A percentile compares a stretch with the other conserved stretches of the same genome.
phyloP scores from a whole-genome alignment of 2,797 vertebrate genomes.

The Enteromius paludinosus region DNA sequence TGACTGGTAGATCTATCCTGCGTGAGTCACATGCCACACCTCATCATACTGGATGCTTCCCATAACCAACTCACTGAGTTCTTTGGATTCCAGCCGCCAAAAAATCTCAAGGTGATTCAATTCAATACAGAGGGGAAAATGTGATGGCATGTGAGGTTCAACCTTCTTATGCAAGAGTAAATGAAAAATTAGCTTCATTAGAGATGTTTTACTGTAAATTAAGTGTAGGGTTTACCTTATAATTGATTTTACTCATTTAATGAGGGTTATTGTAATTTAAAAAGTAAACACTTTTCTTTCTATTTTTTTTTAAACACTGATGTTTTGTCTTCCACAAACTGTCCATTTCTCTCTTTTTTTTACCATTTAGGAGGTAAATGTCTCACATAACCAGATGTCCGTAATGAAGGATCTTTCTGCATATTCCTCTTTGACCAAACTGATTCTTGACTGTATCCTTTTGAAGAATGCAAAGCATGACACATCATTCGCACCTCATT shows the following conservation, averaged over 20 bases:
- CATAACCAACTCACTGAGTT: slow-evolving; percentile 85
- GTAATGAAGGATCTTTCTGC: slow-evolving; percentile 86
- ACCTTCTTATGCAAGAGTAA: not conserved
- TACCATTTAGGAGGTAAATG: slow-evolving; percentile 83
- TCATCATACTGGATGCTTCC: slow-evolving; percentile 86
- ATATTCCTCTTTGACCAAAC: slow-evolving; percentile 78
- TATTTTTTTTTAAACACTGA: not conserved
- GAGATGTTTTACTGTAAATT: not conserved
- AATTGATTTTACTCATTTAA: not conserved
- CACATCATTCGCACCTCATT: not conserved
- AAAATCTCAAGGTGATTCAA: slow-evolving; percentile 85
- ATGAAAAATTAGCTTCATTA: not conserved
- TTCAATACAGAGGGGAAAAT: not conserved
- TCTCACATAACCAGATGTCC: slow-evolving; percentile 86
- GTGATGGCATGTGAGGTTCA: slow-evolving; percentile 64
- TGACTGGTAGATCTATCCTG: slow-evolving; percentile 87
- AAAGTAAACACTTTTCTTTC: accelerated
- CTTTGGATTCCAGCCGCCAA: slow-evolving; percentile 87
- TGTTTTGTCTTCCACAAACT: not conserved
- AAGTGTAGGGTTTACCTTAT: not conserved
- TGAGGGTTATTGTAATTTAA: not conserved
- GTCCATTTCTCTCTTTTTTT: not conserved
- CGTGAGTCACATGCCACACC: slow-evolving; percentile 87
- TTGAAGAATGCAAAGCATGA: not conserved
- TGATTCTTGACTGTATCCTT: slow-evolving; percentile 93